Evolutionary conservation across 2,113 vertebrate species (phyloP).

Genomic region (Solea solea): DNA sequence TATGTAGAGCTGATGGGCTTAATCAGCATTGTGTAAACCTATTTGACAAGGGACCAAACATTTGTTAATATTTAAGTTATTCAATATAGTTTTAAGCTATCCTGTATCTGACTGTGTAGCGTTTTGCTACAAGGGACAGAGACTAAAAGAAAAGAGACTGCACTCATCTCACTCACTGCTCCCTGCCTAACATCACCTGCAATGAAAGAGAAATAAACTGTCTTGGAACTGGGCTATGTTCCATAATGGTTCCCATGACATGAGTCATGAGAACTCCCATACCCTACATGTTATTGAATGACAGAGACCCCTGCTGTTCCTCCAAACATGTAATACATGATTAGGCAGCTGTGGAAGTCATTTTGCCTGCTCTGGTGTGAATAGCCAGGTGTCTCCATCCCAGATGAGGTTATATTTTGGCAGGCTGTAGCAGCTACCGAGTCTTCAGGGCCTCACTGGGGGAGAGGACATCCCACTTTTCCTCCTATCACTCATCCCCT

Average conservation of each 20-base stretch:
- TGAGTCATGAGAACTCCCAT: slow-evolving; percentile 66
- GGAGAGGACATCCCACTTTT: slow-evolving; percentile 65
- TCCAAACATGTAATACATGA: slow-evolving; percentile 74
- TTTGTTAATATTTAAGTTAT: not conserved
- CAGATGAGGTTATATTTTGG: slow-evolving; percentile 79
- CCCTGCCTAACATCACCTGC: slow-evolving; percentile 65
- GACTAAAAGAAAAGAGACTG: slow-evolving; percentile 32
- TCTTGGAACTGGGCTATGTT: slow-evolving; percentile 40
- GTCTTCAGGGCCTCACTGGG: slow-evolving; percentile 66
- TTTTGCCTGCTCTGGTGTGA: slow-evolving; percentile 68
- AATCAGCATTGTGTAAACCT: too few species aligned
- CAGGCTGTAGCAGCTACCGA: slow-evolving; percentile 70
- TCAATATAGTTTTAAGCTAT: not conserved
- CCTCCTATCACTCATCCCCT: slow-evolving; percentile 65
- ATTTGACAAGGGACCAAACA: too few species aligned
- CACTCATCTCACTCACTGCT: slow-evolving; percentile 34
- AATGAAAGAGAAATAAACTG: slow-evolving; percentile 61
- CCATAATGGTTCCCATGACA: slow-evolving; percentile 57
- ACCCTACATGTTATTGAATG: slow-evolving; percentile 69
- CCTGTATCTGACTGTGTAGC: slow-evolving; percentile 20
- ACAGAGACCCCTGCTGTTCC: slow-evolving; percentile 69
- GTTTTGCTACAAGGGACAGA: slow-evolving; percentile 10
- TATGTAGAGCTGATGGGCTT: too few species aligned
- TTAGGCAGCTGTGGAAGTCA: slow-evolving; percentile 73
- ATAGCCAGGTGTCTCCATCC: slow-evolving; percentile 70